Base-by-base conservation (phyloP, 2,888 invertebrate species). In the Heliconius cydno region DNA sequence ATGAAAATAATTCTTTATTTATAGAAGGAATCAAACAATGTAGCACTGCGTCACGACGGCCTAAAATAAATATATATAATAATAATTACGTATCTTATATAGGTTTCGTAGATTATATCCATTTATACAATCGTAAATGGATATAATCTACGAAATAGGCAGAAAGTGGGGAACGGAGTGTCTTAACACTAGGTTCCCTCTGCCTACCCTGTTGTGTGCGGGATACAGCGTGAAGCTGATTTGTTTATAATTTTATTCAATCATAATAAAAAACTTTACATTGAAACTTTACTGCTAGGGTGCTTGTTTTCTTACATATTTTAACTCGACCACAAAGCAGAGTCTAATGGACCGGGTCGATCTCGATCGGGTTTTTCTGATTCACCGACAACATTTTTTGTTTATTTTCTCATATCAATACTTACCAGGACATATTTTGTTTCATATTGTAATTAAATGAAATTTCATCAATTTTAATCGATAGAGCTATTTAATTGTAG, bases 261-360 rank as follows among this genome's bases (percentile, higher is more conserved):
- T 67, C 34, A 67, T 67, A 41, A 46, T 30, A 76, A 38, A 75
- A 25, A 71, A 3, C 15, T 3, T n/a, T 34, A 60, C 25, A 60
- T 88, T 84, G 85, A 85, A 84, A 85, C 80, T 83, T 84, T 84
- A 84, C 80, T 84, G 84, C 83, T 81, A 86, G 83, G 87, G 87
- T 86, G 87, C 87, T 84, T 84, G 90, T 90, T 92, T 91, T 87
- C 90, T 90, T 89, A 68, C 41, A 68, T 41, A 87, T 86, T 88
- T 92, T 92, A 90, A 89, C 84, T 88, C 81, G 82, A 86, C 87
- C 86, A 87, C 86, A 86, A 88, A 89, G 87, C 87, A 86, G 86
- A 84, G 83, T 87, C 87, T 88, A 89, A 88, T 88, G 88, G 90
- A 92, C 93, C 91, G 91, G 92, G 92, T 91, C 87, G 86, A 89